Evolutionary conservation across 2,113 vertebrate species (phyloP), one percentile per base, ranked within the genome.

Genomic region (Leptobrachium leishanense): DNA sequence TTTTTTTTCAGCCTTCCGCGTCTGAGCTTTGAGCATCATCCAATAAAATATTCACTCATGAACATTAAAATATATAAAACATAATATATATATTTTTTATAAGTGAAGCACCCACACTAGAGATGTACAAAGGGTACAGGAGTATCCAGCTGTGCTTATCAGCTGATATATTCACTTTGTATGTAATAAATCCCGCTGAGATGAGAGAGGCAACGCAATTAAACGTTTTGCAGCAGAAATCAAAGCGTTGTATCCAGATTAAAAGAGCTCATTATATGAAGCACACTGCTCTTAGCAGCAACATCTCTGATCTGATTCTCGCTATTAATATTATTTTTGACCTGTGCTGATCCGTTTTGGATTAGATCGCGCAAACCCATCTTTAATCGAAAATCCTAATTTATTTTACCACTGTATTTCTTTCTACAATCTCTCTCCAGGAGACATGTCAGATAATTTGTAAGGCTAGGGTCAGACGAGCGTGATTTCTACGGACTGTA

Each of bases 191-290:
- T 39, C 68, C 75, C 76, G 46, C 57, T 64, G 68, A 65, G 69
- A 67, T 5, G 43, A 12, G 68, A 20, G 72, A 72, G 71, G 68
- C 15, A 40, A 6, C 54, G 57, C 69, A 65, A 79, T 66, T 79
- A 72, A 72, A 43, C 65, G 77, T 50, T 79, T 79, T 50, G 63
- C 57, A 71, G 42, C 2, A 59, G 59, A 64, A 71, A 78, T 71
- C 77, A 79, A 79, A 79, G 69, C 57, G 13, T 68, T 46, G 71
- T 66, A 79, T 79, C 50, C 31, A 79, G 59, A 72, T 79, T 65
- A 79, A 72, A 74, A 76, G 54, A 57, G 40, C 9, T 41, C 68
- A 64, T 71, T 79, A 43, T 72, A 41, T 9, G 43, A 44, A 79
- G 72, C 43, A 63, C 20, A 11, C 13, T 71, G 71, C 41, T 78